Conservation (phyloP, 2,888 invertebrate species). For the Anagyrus pseudococci region DNA sequence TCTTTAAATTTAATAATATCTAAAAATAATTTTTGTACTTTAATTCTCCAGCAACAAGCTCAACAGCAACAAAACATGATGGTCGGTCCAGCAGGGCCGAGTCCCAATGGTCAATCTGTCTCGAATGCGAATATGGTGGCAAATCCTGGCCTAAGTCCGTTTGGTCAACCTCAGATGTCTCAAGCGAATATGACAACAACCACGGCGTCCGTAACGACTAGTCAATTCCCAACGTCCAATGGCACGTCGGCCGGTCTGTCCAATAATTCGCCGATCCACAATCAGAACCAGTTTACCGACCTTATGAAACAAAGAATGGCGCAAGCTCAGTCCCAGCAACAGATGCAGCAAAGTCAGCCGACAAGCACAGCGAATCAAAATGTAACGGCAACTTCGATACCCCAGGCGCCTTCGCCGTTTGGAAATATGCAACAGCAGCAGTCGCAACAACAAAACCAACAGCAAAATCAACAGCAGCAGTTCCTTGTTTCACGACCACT, state of each 20-base stretch:
- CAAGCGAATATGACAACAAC: constrained; percentile 65
- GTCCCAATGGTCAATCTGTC: constrained; percentile 73
- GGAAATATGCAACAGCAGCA: constrained; percentile 60
- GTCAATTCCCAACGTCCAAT: constrained; percentile 67
- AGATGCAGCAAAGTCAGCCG: constrained; percentile 55
- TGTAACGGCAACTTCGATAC: constrained; percentile 50
- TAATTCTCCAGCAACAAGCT: constrained; percentile 56
- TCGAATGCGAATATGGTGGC: constrained; percentile 68
- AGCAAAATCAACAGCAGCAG: constrained; percentile 65
- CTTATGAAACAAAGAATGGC: constrained; percentile 68
- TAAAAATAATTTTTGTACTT: not conserved
- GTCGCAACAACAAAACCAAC: constrained; percentile 65
- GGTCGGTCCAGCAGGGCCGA: constrained; percentile 80
- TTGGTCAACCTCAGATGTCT: constrained; percentile 69
- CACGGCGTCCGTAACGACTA: constrained; percentile 65
- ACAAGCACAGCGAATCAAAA: constrained; percentile 56
- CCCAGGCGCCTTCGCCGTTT: constrained; percentile 68
- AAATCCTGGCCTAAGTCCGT: constrained; percentile 76
- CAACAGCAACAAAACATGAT: constrained; percentile 67
- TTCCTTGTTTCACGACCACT: constrained; percentile 60
- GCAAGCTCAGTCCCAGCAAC: constrained; percentile 47
- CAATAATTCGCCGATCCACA: constrained; percentile 64
- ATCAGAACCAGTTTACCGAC: constrained; percentile 66
- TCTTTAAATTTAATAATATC: constrained; percentile 62
- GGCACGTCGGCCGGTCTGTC: constrained; percentile 64